Conservation (phyloP, 1,140 invertebrate species). For the Drosophila watanabei region DNA sequence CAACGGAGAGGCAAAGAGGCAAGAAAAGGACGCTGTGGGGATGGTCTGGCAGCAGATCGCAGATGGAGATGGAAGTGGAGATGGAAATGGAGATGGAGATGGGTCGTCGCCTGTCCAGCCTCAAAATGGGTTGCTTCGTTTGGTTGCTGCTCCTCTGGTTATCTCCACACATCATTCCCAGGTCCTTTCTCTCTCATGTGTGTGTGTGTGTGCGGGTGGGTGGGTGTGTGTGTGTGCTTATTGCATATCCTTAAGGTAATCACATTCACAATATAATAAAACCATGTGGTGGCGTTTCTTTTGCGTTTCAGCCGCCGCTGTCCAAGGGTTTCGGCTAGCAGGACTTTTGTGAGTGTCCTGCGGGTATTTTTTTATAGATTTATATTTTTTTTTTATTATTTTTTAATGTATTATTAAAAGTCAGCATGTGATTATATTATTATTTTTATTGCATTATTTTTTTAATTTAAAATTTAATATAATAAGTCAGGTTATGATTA, state of each 20-base stretch:
- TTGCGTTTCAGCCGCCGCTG: slow-evolving; percentile 67
- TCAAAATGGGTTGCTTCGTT: slow-evolving; percentile 46
- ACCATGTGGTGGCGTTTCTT: slow-evolving; percentile 78
- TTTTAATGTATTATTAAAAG: no score
- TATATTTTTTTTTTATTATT: no score
- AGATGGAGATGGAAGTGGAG: slow-evolving; percentile 43
- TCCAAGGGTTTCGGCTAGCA: slow-evolving; percentile 25
- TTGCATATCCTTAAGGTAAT: slow-evolving; percentile 84
- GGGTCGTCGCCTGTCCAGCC: slow-evolving; percentile 57
- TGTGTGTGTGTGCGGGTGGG: slow-evolving; percentile 3
- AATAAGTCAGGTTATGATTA: no score
- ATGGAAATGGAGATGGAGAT: slow-evolving; percentile 43
- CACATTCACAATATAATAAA: slow-evolving; percentile 85
- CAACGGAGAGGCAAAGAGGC: slow-evolving; percentile 15
- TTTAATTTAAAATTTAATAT: no score
- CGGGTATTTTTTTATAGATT: background rate
- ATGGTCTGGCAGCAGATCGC: slow-evolving; percentile 18
- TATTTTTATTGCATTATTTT: no score
- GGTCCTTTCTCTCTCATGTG: slow-evolving; percentile 13
- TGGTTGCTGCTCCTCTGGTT: slow-evolving; percentile 22
- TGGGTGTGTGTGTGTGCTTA: slow-evolving; percentile 66
- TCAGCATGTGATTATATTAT: no score
- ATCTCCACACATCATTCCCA: slow-evolving; percentile 53
- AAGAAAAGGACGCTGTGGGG: slow-evolving; percentile 13
- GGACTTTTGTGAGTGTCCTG: background rate